These are phyloP conservation scores for Eurystomus gularis DNA, from an alignment of 2,113 vertebrate genomes.

Conservation along the genomic window DNA sequence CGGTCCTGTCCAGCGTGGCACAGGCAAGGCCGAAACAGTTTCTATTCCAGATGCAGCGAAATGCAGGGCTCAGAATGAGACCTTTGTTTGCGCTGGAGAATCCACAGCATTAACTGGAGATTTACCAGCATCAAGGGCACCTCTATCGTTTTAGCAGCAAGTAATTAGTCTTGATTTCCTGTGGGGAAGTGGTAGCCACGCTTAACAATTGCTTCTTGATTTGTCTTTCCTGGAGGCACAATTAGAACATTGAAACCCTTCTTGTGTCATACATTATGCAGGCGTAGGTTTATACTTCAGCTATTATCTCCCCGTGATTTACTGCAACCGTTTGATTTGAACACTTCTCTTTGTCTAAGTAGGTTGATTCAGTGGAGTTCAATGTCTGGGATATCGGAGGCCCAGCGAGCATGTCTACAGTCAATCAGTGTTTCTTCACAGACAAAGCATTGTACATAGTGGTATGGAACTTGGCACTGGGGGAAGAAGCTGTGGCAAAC, in stretches of 20 bases:
- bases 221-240: conserved; percentile 56
- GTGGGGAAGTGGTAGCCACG: conserved; percentile 54
- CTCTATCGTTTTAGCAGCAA: conserved; percentile 39
- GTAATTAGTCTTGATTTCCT: conserved; percentile 45
- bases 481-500: conserved; percentile 92
- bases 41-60: not conserved
- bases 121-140: conserved; percentile 41
- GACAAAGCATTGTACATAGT: conserved; percentile 95
- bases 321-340: conserved; percentile 46
- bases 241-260: conserved; percentile 16
- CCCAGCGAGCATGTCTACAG: conserved; percentile 90
- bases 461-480: conserved; percentile 96
- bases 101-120: conserved; percentile 34
- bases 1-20: not conserved
- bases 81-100: conserved; percentile 38
- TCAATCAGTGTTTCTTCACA: conserved; percentile 99
- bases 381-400: conserved; percentile 96
- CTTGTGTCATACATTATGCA: not conserved
- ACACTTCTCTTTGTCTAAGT: conserved; percentile 69
- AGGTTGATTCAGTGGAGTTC: conserved; percentile 90
- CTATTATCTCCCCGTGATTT: conserved; percentile 26
- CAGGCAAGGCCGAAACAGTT: not conserved
- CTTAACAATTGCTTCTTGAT: conserved; percentile 58
- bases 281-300: not conserved
- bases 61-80: conserved; percentile 10